These are phyloP conservation scores for Psilopogon haemacephalus DNA, from an alignment of 2,113 vertebrate species.

Conservation along the genomic window DNA sequence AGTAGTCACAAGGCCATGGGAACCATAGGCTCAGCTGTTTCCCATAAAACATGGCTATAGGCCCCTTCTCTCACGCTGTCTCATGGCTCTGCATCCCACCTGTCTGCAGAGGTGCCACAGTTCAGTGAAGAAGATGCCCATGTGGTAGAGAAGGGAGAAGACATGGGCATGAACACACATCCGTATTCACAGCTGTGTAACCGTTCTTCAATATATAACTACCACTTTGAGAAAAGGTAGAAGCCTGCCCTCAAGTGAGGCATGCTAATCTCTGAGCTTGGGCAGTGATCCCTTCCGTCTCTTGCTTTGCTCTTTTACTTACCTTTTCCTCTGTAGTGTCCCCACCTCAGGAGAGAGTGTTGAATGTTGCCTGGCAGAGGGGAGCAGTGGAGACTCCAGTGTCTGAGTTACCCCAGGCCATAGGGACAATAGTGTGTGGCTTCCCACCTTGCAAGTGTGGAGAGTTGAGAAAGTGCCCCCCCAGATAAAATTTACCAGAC, in stretches of 20 bases:
- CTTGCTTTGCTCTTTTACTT: neutral
- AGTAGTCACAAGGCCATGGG: neutral
- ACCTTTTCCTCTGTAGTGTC: neutral
- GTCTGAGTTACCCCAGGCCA: neutral
- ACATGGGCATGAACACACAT: accelerated
- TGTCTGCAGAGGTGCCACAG: neutral
- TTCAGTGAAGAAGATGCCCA: neutral
- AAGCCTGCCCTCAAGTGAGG: neutral
- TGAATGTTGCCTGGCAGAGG: neutral
- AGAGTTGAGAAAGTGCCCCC: too few species aligned
- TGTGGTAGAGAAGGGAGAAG: neutral
- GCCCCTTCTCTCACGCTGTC: neutral
- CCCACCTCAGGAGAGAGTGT: neutral
- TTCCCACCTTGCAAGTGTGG: neutral
- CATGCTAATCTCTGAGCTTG: neutral
- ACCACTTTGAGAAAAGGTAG: neutral
- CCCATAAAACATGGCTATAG: neutral
- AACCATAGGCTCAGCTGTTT: neutral
- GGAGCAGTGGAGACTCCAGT: neutral
- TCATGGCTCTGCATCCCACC: neutral
- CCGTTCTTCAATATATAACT: neutral
- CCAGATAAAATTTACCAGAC: too few species aligned
- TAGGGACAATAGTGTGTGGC: neutral
- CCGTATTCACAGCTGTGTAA: neutral
- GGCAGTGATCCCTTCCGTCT: neutral